Conservation (phyloP, 1,140 invertebrate genomes). For the Aphidius gifuensis region DNA sequence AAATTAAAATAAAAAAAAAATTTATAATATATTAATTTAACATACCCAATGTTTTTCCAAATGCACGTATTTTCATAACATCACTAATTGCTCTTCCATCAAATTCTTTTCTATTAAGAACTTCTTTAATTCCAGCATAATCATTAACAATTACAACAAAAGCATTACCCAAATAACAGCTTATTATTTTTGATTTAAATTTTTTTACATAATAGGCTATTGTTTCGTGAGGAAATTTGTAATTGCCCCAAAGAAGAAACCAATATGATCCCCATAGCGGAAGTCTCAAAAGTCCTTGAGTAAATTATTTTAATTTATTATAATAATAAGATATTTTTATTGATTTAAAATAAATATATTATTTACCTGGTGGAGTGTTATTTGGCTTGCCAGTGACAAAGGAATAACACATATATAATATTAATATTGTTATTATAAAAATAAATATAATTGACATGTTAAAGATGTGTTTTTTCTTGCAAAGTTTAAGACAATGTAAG, state of each 20-base stretch:
- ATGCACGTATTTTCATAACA: constrained; percentile 31
- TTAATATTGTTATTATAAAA: constrained; percentile 14
- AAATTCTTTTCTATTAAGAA: constrained; percentile 9
- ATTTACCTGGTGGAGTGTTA: constrained; percentile 35
- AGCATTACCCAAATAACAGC: constrained; percentile 45
- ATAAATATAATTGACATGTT: constrained; percentile 21
- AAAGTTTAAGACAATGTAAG: no score
- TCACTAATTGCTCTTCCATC: constrained; percentile 48
- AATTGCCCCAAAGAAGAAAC: constrained; percentile 36
- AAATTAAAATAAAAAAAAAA: not conserved
- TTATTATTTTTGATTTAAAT: constrained; percentile 52
- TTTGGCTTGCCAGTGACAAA: constrained; percentile 26
- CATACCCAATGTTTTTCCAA: constrained; percentile 41
- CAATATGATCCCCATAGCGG: constrained; percentile 40
- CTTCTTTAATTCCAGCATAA: constrained; percentile 53
- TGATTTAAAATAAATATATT: not conserved
- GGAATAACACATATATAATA: constrained; percentile 26
- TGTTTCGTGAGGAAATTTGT: constrained; percentile 30
- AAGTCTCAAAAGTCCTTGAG: constrained; percentile 42
- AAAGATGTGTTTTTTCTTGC: constrained; percentile 9
- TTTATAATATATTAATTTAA: constrained; percentile 14
- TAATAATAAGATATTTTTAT: not conserved
- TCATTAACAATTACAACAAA: constrained; percentile 45
- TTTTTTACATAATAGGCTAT: constrained; percentile 33
- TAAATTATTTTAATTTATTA: no score